A percentile compares a stretch with the other conserved stretches of the same genome.
Evolutionary conservation across 1,140 invertebrate genomes (phyloP).

Genomic region (Thaumatotibia leucotreta): DNA sequence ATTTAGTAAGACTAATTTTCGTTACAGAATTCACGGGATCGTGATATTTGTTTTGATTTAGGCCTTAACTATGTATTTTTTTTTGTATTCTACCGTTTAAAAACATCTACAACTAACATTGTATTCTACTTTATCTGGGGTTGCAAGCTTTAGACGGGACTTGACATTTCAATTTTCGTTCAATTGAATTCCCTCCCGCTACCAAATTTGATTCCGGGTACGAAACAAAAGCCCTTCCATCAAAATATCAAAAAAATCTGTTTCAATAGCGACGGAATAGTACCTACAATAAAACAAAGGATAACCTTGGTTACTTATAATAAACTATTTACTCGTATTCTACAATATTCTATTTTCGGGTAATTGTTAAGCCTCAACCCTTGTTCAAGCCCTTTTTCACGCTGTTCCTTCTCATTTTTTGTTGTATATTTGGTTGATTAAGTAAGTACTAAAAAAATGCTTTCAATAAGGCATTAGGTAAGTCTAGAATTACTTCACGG

Average conservation of each 20-base stretch:
- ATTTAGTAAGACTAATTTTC: too few species aligned
- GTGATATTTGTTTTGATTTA: too few species aligned
- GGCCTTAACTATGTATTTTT: too few species aligned
- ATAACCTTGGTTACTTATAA: neutral
- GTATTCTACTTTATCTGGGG: neutral
- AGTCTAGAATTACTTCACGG: too few species aligned
- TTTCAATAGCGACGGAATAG: neutral
- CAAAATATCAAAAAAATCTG: slow-evolving; percentile 7
- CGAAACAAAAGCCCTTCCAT: slow-evolving; percentile 10
- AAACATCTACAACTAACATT: neutral
- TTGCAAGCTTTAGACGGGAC: neutral
- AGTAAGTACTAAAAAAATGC: too few species aligned
- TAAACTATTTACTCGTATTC: neutral
- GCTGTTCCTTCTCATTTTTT: too few species aligned
- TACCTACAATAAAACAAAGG: neutral
- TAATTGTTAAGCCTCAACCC: too few species aligned
- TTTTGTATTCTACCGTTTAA: too few species aligned
- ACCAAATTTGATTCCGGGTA: slow-evolving; percentile 1
- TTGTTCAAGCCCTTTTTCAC: too few species aligned
- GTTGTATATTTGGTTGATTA: too few species aligned
- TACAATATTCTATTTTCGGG: neutral
- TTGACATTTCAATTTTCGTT: slow-evolving; percentile 10
- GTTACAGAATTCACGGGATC: too few species aligned
- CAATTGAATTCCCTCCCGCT: neutral
- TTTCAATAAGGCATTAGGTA: too few species aligned